Conservation (phyloP, 2,888 invertebrate genomes). For the Trachelus stipa region DNA sequence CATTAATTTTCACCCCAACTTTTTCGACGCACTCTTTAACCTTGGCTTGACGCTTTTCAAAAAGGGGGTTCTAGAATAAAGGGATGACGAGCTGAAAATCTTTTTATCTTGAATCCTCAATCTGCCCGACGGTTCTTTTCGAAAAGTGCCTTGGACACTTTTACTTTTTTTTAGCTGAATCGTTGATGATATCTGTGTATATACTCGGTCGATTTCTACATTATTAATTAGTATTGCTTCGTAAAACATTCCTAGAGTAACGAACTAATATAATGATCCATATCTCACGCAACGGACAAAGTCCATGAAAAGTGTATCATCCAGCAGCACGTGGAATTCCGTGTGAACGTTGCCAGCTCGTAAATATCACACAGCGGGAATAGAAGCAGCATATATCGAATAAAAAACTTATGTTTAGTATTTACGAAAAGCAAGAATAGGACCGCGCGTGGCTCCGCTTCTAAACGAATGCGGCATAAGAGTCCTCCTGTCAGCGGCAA, state of each 20-base stretch:
- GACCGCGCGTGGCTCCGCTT: background rate
- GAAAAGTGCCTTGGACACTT: background rate
- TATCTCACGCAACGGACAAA: background rate
- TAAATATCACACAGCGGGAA: slow-evolving; percentile 7
- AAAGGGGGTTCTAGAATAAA: background rate
- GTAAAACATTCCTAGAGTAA: background rate
- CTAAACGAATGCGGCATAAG: background rate
- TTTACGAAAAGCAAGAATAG: slow-evolving; percentile 8
- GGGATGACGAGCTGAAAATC: background rate
- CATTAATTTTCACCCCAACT: slow-evolving; percentile 22
- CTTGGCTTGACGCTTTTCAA: background rate
- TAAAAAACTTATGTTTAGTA: slow-evolving; percentile 8
- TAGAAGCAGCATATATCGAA: background rate
- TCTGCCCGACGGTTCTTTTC: background rate
- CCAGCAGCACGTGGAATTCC: background rate
- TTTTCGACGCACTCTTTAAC: slow-evolving; percentile 16
- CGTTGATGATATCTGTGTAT: background rate
- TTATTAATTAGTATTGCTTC: background rate
- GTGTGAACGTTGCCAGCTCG: background rate
- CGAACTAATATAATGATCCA: background rate
- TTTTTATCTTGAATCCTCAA: background rate
- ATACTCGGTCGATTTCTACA: background rate
- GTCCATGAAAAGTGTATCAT: background rate
- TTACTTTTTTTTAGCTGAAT: background rate
- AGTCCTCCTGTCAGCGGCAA: slow-evolving; percentile 33